Percentiles rank a stretch among this genome's conserved stretches.
Conservation (phyloP, 1,140 invertebrate species). For the Cepaea nemoralis region DNA sequence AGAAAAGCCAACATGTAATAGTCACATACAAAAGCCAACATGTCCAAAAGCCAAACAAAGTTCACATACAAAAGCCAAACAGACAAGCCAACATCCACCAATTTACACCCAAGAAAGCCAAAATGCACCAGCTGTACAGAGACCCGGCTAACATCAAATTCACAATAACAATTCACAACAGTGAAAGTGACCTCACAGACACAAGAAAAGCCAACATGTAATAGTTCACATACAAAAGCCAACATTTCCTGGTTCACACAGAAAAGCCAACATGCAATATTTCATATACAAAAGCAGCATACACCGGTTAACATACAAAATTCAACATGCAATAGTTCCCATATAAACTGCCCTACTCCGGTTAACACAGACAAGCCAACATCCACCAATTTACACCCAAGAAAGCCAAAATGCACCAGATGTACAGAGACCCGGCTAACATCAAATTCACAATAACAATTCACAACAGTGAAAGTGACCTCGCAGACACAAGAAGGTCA, state of each 20-base stretch:
- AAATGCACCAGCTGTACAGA: no score
- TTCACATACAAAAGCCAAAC: background rate
- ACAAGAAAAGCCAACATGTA: conserved; percentile 73
- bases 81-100: background rate
- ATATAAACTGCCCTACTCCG: background rate
- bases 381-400: background rate
- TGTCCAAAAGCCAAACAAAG: background rate
- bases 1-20: background rate
- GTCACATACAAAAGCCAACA: background rate
- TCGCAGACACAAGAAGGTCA: conserved; percentile 89
- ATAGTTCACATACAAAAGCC: background rate
- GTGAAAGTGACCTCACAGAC: conserved; percentile 80
- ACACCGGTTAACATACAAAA: background rate
- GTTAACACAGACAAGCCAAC: background rate
- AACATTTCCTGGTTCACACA: background rate
- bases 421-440: background rate
- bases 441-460: background rate
- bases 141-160: background rate
- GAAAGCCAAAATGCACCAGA: no score
- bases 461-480: conserved; percentile 73
- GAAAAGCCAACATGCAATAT: background rate
- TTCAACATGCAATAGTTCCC: background rate
- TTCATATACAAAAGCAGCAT: background rate
- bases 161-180: conserved; percentile 16
- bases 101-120: background rate